Base-by-base conservation (phyloP, 2,113 vertebrate species). In the Calypte anna region DNA sequence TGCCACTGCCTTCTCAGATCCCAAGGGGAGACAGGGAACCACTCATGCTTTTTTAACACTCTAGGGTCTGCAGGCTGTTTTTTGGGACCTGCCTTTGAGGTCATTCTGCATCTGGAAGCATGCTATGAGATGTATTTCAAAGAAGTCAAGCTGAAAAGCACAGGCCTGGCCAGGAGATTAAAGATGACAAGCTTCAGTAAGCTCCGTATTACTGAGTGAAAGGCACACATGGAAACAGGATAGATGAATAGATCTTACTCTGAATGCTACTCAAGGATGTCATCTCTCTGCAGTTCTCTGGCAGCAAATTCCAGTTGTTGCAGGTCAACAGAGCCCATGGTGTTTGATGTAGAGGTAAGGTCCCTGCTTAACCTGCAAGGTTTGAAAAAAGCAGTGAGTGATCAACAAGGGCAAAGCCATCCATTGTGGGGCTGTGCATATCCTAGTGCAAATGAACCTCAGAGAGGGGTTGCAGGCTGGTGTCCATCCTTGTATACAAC, bases 391-490 rank as follows among this genome's bases (percentile, higher is more conserved):
- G 10, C 53, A 55, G 17, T 3, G 48, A 21, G 14, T 38, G 16
- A 80, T 25, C 1, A 8, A 46, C 22, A 31, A 0, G 0, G 20
- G 7, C 21, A 51, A 55, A 27, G 70, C 12, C 31, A 1, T 2
- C 2, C 27, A 58, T 27, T 9, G 58, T 31, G 25, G 50, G 18
- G 40, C 81, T 24, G 46, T 1, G 14, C 1, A 0, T 0, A 25
- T 2, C 55, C 30, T 1, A 1, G n/a, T 5, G 18, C 25, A 20
- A 23, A 12, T 0, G 3, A 33, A 8, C 20, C 40, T 46, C 51
- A 2, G 4, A 15, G 6, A 44, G 14, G 22, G 6, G 9, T 36
- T 43, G 22, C 1, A 2, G 46, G 25, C 76, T 25, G 40, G 6
- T 33, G 61, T 7, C 74, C 13, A 2, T 10, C 55, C 27, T 0